phyloP scores from a whole-genome alignment of 2,888 invertebrate genomes.

The Trissolcus brochymenae region DNA sequence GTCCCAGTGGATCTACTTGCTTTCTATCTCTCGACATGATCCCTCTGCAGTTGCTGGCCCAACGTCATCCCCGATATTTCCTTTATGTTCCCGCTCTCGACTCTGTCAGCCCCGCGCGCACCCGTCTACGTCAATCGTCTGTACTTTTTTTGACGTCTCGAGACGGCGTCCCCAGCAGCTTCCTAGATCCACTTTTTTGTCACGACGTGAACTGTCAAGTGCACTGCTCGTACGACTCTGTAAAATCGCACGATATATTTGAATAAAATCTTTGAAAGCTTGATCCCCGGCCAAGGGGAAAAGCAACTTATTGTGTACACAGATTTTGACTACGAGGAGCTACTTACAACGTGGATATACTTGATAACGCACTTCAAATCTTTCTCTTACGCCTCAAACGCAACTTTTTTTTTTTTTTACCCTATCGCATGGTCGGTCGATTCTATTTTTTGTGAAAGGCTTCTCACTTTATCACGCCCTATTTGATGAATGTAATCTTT shows the following conservation, averaged over 20 bases:
- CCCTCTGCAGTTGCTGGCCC: constrained; percentile 46
- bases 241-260: constrained; percentile 50
- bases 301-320: constrained; percentile 44
- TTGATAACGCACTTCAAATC: constrained; percentile 16
- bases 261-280: constrained; percentile 48
- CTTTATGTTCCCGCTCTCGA: constrained; percentile 34
- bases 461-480: no score
- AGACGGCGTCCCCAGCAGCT: constrained; percentile 23
- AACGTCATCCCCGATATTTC: constrained; percentile 48
- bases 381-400: constrained; percentile 17
- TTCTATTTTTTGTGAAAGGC: no score
- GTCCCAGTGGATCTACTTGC: constrained; percentile 36
- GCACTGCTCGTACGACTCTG: constrained; percentile 38
- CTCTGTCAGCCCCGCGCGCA: constrained; percentile 26
- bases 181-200: constrained; percentile 37
- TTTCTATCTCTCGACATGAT: constrained; percentile 54
- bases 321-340: constrained; percentile 33
- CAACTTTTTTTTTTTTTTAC: constrained; percentile 13
- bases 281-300: constrained; percentile 16
- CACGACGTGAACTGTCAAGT: constrained; percentile 25
- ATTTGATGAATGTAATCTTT: no score
- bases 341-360: constrained; percentile 9
- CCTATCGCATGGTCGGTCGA: no score
- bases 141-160: constrained; percentile 40
- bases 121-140: constrained; percentile 38